Evolutionary conservation across 2,113 vertebrate genomes (phyloP).

Genomic region (Solenodon paradoxus): DNA sequence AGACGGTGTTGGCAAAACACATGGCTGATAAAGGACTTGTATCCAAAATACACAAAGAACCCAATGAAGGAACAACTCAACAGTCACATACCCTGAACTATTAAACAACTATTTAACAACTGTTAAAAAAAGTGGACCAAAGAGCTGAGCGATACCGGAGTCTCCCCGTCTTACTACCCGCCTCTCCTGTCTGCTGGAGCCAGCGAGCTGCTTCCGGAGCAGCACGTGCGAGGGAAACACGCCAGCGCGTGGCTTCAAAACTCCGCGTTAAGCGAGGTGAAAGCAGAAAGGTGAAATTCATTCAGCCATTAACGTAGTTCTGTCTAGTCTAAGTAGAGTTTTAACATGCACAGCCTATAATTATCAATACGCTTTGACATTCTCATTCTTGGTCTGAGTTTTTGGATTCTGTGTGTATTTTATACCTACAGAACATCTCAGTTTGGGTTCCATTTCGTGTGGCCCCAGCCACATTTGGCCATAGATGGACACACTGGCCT

Average conservation of each 20-base stretch:
- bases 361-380: not conserved
- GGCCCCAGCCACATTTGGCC: not conserved
- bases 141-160: not conserved
- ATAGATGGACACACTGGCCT: no score
- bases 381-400: not conserved
- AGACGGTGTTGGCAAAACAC: conserved; percentile 34
- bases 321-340: not conserved
- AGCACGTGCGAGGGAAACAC: fast-evolving
- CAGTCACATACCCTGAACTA: no score
- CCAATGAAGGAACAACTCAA: not conserved
- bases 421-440: not conserved
- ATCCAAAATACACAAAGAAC: conserved; percentile 17
- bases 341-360: not conserved
- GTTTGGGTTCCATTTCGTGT: not conserved
- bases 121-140: not conserved
- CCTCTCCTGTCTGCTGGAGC: not conserved
- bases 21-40: not conserved
- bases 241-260: not conserved
- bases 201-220: not conserved
- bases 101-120: no score
- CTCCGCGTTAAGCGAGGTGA: not conserved
- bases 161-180: not conserved
- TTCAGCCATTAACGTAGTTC: not conserved
- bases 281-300: not conserved
- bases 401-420: not conserved